phyloP scores from a whole-genome alignment of 2,113 vertebrate species.

The Vireo altiloquus region DNA sequence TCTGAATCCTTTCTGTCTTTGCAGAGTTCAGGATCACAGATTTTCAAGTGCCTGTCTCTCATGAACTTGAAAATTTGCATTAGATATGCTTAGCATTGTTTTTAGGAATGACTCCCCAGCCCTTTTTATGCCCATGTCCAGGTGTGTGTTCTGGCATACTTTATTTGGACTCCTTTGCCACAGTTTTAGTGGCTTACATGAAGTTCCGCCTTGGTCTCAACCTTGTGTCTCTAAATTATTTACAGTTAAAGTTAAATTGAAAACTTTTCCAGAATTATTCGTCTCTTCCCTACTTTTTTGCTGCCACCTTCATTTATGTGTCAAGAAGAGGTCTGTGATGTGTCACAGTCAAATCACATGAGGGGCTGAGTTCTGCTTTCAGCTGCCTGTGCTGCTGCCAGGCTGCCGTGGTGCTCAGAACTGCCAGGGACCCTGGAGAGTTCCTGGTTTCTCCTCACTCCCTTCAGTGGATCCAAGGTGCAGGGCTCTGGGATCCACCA shows the following conservation, averaged over 20 bases:
- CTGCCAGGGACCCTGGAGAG: not conserved
- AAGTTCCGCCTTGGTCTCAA: not conserved
- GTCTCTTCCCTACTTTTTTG: not conserved
- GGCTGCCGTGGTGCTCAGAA: not conserved
- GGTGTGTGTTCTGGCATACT: not conserved
- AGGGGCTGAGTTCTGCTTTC: not conserved
- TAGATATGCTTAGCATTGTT: not conserved
- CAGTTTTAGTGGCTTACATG: not conserved
- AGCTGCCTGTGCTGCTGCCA: not conserved
- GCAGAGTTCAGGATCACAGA: not conserved
- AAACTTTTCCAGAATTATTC: not conserved
- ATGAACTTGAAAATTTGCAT: not conserved
- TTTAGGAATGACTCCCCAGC: not conserved
- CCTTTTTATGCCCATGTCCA: not conserved
- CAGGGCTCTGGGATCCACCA: not conserved
- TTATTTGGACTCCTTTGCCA: not conserved
- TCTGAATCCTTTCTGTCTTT: not conserved
- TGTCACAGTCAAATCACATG: not conserved
- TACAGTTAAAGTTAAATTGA: not conserved
- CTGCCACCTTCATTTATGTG: not conserved
- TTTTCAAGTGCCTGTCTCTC: not conserved
- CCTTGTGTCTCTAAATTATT: not conserved
- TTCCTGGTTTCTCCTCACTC: not conserved
- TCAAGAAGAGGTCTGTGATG: not conserved
- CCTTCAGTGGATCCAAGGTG: not conserved